Conservation (phyloP, 2,113 vertebrate genomes). For the Melierax canorus region DNA sequence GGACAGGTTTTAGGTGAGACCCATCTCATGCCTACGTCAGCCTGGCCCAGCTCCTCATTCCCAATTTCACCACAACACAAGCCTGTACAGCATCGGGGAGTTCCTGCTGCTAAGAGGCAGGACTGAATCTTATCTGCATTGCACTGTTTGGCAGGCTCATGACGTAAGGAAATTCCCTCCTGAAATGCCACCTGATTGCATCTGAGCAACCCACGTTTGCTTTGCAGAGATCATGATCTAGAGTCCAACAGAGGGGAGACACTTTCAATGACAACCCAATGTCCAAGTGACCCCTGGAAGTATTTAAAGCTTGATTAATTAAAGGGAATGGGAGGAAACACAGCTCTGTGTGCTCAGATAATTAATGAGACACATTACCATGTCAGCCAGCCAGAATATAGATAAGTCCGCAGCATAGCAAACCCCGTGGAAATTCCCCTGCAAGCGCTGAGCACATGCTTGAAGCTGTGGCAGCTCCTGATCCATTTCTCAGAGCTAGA, state of each 20-base stretch:
- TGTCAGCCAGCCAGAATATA: not conserved
- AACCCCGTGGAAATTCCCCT: not conserved
- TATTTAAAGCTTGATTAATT: not conserved
- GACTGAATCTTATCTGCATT: not conserved
- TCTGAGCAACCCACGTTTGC: not conserved
- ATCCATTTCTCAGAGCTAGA: not conserved
- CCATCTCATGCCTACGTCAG: not conserved
- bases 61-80: rapidly evolving
- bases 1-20: not conserved
- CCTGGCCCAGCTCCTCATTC: not conserved
- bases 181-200: not conserved
- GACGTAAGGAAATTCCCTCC: not conserved
- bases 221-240: not conserved
- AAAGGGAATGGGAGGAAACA: not conserved
- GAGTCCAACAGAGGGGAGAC: not conserved
- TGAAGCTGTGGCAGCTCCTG: not conserved
- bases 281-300: not conserved
- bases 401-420: rapidly evolving
- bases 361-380: not conserved
- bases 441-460: rapidly evolving
- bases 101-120: not conserved
- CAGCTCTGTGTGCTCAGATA: not conserved
- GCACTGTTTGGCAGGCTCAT: not conserved
- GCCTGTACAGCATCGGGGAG: rapidly evolving
- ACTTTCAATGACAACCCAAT: not conserved